phyloP scores from a whole-genome alignment of 2,113 vertebrate species.

The Trinectes maculatus region DNA sequence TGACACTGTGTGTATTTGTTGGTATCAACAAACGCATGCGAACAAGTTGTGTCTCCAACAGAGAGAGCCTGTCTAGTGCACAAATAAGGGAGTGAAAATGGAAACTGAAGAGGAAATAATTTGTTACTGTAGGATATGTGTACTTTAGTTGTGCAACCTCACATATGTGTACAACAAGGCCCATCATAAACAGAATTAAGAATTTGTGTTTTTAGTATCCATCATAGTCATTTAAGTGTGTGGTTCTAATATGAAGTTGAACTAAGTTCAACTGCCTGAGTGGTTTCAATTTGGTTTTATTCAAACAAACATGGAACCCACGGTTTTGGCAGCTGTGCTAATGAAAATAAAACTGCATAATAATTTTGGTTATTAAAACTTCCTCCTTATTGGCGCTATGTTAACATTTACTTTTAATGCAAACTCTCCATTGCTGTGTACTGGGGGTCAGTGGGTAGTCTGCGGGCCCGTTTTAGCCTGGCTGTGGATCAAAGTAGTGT shows the following conservation, averaged over 20 bases:
- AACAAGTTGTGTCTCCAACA: conserved; percentile 8
- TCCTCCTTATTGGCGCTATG: neutral
- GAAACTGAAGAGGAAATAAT: neutral
- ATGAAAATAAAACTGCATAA: neutral
- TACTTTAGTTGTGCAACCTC: neutral
- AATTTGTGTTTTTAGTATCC: neutral
- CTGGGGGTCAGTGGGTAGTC: conserved; percentile 33
- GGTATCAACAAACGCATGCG: conserved; percentile 45
- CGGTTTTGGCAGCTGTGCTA: neutral
- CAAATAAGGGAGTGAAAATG: neutral
- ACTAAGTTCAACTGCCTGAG: neutral
- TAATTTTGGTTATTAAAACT: neutral
- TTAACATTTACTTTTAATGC: neutral
- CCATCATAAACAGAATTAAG: neutral
- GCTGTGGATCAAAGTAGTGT: conserved; percentile 46
- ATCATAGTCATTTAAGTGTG: neutral
- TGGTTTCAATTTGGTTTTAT: neutral
- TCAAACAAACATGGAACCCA: neutral
- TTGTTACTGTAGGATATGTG: neutral
- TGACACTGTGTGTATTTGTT: conserved; percentile 48
- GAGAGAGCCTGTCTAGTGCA: neutral
- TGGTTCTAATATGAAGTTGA: neutral
- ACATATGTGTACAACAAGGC: neutral
- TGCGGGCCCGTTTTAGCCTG: conserved; percentile 32
- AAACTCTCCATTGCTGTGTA: neutral